phyloP scores from a whole-genome alignment of 2,113 vertebrate species.

The Silurus asotus region DNA sequence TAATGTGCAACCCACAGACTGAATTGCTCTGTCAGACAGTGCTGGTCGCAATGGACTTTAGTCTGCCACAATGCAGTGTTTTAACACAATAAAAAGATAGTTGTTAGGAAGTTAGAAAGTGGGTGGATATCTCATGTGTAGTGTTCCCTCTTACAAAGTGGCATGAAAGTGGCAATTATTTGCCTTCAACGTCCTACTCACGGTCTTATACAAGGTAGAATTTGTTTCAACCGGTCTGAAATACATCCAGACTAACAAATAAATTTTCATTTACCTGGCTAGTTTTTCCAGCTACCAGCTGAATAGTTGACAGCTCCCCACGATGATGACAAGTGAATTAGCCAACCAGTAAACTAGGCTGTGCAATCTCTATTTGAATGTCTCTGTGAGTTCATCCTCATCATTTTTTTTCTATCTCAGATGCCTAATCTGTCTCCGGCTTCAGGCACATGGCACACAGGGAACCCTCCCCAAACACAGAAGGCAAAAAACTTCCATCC shows the following conservation, averaged over 20 bases:
- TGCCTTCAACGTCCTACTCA: background rate
- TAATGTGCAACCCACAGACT: background rate
- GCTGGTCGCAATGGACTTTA: background rate
- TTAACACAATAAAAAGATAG: background rate
- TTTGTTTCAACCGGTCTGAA: background rate
- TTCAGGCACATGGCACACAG: background rate
- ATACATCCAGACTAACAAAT: background rate
- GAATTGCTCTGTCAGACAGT: background rate
- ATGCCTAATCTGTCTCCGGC: background rate
- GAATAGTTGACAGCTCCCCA: background rate
- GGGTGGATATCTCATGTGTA: background rate
- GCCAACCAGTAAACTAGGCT: background rate
- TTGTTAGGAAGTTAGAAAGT: background rate
- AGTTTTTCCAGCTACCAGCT: background rate
- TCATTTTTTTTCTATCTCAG: background rate
- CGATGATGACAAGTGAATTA: background rate
- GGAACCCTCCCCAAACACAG: background rate
- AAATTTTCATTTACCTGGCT: background rate
- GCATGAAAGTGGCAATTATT: background rate
- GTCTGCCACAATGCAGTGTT: background rate
- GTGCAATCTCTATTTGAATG: background rate
- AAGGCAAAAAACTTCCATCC: constrained; percentile 28
- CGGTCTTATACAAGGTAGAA: background rate
- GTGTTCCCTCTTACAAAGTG: background rate
- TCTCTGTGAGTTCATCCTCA: background rate